Evolutionary conservation across 2,113 vertebrate species (phyloP), one percentile per base, ranked within the genome.

Genomic region (Pholis gunnellus): DNA sequence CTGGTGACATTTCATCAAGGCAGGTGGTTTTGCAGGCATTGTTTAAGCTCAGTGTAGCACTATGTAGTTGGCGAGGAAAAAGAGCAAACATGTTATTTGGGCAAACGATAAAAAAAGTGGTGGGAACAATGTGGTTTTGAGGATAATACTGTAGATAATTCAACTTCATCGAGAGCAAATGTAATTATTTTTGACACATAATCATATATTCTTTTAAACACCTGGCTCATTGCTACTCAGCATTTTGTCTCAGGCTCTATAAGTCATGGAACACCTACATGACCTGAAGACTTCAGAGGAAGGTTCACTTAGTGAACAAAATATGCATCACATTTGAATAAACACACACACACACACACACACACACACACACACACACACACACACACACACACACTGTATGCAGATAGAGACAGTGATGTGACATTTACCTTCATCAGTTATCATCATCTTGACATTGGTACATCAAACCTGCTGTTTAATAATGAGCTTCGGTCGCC

Each of bases 391-490:
- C 67, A 70, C 69, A 52, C 8, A 73, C 11, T 1, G 9, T 66
- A 72, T 77, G 71, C 72, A 77, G 71, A 92, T 81, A 71, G 70
- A 87, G 74, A 86, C 89, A 85, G 82, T 83, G 88, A 90, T 89
- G 88, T 93, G 91, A 88, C 93, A 94, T 94, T 94, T 94, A 88
- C 87, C 88, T 90, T 91, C 89, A 93, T 91, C 89, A 84, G 65
- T 90, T 92, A 89, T 92, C 86, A 92, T 70, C 89, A 90, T 90
- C 81, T 90, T 91, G 91, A 85, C 91, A 91, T 93, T 91, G 88
- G 80, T 87, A 85, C 84, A 88, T 92, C 89, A 93, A 90, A 91
- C 85, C 87, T 87, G 84, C 84, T 87, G 89, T 90, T 89, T 92
- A 83, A 89, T 93, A 90, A 91, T 92, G 90, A 92, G 87, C 86